Evolutionary conservation across 2,888 invertebrate genomes (phyloP).

Genomic region (Torymus tubicola): DNA sequence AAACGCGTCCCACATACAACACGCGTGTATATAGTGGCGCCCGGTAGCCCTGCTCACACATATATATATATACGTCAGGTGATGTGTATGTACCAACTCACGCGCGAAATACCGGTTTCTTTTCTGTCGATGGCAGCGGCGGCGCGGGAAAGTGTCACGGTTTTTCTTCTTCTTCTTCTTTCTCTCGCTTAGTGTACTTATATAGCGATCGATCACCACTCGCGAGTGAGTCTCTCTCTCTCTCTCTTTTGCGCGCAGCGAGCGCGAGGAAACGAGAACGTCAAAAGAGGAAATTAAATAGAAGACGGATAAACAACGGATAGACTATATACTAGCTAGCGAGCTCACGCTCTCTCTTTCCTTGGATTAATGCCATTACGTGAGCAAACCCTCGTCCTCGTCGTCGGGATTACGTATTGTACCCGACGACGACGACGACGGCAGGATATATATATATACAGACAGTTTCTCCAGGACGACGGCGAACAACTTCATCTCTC

Average conservation of each 20-base stretch:
- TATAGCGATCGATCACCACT: conserved; percentile 1
- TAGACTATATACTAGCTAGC: conserved; percentile 6
- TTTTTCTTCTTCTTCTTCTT: too few relatives aligned
- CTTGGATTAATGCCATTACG: conserved; percentile 69
- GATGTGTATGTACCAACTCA: too few relatives aligned
- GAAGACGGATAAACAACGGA: conserved; percentile 72
- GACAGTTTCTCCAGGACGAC: too few relatives aligned
- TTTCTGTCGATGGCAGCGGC: too few relatives aligned
- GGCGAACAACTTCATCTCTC: conserved; percentile 21
- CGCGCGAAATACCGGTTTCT: too few relatives aligned
- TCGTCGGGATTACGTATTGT: conserved; percentile 37
- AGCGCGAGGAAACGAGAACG: conserved; percentile 72
- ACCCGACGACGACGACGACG: too few relatives aligned
- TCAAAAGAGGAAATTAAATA: conserved; percentile 73
- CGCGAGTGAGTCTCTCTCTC: background rate
- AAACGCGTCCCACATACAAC: too few relatives aligned
- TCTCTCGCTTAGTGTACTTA: too few relatives aligned
- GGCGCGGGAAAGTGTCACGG: too few relatives aligned
- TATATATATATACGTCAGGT: too few relatives aligned
- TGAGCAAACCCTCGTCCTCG: conserved; percentile 42
- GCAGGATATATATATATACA: background rate
- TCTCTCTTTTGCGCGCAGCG: background rate
- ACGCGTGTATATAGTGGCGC: too few relatives aligned
- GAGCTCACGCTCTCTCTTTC: background rate
- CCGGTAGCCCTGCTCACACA: too few relatives aligned